Evolutionary conservation across 2,113 vertebrate genomes (phyloP).

Genomic region (Apodemus speciosus): DNA sequence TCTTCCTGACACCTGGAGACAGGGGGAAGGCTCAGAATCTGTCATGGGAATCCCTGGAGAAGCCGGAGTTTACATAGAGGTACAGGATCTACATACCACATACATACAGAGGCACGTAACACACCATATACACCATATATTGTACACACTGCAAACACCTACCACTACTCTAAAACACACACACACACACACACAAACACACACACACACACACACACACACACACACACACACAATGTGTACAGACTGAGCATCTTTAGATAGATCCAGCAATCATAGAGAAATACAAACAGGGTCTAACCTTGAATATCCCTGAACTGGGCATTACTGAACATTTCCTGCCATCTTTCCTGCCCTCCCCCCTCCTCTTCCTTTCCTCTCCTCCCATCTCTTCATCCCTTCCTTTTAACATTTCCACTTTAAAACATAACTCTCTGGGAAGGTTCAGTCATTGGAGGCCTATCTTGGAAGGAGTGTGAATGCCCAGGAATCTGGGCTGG

Average conservation of each 20-base stretch:
- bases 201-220: not conserved
- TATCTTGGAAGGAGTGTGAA: not conserved
- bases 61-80: not conserved
- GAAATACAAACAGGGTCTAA: not conserved
- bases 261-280: not conserved
- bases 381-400: not conserved
- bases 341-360: not conserved
- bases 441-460: not conserved
- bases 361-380: not conserved
- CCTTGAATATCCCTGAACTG: not conserved
- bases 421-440: not conserved
- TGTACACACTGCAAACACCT: not conserved
- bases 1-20: constrained; percentile 80
- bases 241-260: not conserved
- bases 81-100: not conserved
- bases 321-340: not conserved
- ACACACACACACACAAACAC: not conserved
- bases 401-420: not conserved
- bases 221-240: not conserved
- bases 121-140: not conserved
- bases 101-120: not conserved
- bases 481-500: not conserved
- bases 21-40: not conserved
- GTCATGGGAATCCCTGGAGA: not conserved
- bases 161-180: not conserved